Evolutionary conservation across 2,113 vertebrate genomes (phyloP), one percentile per base, ranked within the genome.

Genomic region (Platycercus adscitus): DNA sequence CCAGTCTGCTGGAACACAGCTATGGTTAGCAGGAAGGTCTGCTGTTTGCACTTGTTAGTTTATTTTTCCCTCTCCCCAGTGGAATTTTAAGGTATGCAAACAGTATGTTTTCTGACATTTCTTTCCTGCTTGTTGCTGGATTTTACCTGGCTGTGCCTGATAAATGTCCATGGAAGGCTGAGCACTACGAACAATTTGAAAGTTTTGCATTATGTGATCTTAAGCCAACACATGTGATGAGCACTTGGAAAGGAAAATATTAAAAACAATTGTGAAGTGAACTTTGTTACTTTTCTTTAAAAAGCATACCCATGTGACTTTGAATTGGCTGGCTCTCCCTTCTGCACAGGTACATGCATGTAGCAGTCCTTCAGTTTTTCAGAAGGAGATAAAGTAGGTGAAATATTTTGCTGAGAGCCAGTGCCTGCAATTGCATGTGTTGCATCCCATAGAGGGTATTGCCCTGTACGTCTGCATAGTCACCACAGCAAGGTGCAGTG

Each of bases 161-260:
- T 68, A 86, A 94, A 82, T 63, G 56, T 70, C 23, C 25, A 33
- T 80, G 75, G 55, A 81, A 92, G 44, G 18, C 64, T 65, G 37
- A 81, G 80, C 41, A 55, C 65, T 78, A 55, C 1, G 43, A 94
- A 84, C 56, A 84, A 93, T 87, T 92, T 68, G n/a, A 47, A 89
- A 52, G 79, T 83, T 86, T 82, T 93, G 41, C 61, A 77, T 90
- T 93, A 85, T 82, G 61, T 72, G 70, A 94, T 89, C 63, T 93
- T 49, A 17, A 93, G 80, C 89, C 91, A 93, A 79, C 53, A 65
- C 76, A 63, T 43, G 52, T 1, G 14, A 96, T 56, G 56, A 92
- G 65, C 44, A 58, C 50, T 87, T 84, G 87, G 86, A 92, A 96
- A 78, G 44, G 46, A 63, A 88, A 92, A 86, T 87, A 93, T 28